Base-by-base conservation (phyloP, 2,888 invertebrate genomes). In the Ypsolopha sequella region DNA sequence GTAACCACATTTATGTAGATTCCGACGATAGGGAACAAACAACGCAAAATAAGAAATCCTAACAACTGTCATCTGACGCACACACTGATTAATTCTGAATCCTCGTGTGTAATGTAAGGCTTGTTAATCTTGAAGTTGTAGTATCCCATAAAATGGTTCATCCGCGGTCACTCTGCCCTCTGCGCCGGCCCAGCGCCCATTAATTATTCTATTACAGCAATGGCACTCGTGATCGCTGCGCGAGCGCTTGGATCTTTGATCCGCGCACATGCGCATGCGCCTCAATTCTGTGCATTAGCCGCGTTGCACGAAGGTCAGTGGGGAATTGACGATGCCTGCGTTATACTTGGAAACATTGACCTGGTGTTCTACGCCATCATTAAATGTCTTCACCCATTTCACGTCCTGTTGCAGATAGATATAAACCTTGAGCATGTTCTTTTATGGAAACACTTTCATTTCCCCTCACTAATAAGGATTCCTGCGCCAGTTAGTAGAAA, bases 191-290 rank as follows among this genome's bases (percentile, higher is more conserved):
- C 68, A 60, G 66, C 62, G 73, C 65, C 80, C 76, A 80, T 80
- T 81, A 78, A 82, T 81, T 81, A 81, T 80, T 80, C 77, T 76
- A 81, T 81, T 79, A 78, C 73, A 64, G 67, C 73, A 73, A 76
- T 77, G 71, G 72, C 68, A 72, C 68, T 74, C 67, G 67, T 69
- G 70, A 74, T 73, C 66, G 61, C 53, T 68, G 68, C 68, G 72
- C 74, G 72, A 67, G 69, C 72, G 69, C 62, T 24, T 24, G 24
- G 24, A 60, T 64, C 73, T 78, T 78, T 78, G 76, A 80, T 78
- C 73, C 63, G 57, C 50, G 52, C 63, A 57, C 50, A 24, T 24
- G 24, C 24, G 52, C 64, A 63, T 63, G 65, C 69, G 59, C 65
- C 63, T 70, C 65, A 62, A 69, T 68, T 64, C 64, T 39, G 36